Base-by-base conservation (phyloP, 1,140 invertebrate species). In the Marisa cornuarietis region DNA sequence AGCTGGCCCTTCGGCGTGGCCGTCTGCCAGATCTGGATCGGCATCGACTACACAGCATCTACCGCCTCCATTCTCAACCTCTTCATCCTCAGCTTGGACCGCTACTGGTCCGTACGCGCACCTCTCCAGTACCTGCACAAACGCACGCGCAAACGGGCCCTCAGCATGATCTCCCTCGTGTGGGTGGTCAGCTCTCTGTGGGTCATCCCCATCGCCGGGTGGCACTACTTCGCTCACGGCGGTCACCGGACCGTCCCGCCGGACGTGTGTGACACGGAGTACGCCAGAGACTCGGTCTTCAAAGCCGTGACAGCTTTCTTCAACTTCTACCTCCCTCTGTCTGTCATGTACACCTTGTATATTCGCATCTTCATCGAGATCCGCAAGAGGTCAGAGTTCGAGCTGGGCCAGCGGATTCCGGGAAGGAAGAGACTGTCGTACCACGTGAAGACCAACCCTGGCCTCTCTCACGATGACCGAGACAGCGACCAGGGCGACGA, bases 31-130 rank as follows among this genome's bases (percentile, higher is more conserved):
- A 87, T 90, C 71, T 90, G 89, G 89, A 90, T 90, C 52, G 87
- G 84, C 31, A 83, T 93, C 5, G 94, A 94, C 84, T 94, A 94
- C 85, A 93, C 93, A 1, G 94, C 94, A 51, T 93, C 92, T 78
- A 94, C 93, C 5, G 94, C 93, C 5, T 94, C 93, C 73, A 94
- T 94, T 77, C 90, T 94, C 26, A 94, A 94, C 87, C 90, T 94
- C 66, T 93, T 94, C 83, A 91, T 92, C 54, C 89, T 93, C 31
- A 90, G 88, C 83, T 83, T 91, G 10, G 90, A 91, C 79, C 85
- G 90, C 31, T 91, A 91, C 81, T 91, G 90, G 89, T 93, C 93
- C 51, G 93, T 94, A 22, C 93, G 92, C 14, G 92, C 92, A 18
- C 94, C 94, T 49, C 85, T 94, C 2, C 91, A 92, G 76, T 94